Percentiles rank a stretch among this genome's conserved stretches.
Conservation (phyloP, 2,888 invertebrate species). For the Acanthosepion esculentum region DNA sequence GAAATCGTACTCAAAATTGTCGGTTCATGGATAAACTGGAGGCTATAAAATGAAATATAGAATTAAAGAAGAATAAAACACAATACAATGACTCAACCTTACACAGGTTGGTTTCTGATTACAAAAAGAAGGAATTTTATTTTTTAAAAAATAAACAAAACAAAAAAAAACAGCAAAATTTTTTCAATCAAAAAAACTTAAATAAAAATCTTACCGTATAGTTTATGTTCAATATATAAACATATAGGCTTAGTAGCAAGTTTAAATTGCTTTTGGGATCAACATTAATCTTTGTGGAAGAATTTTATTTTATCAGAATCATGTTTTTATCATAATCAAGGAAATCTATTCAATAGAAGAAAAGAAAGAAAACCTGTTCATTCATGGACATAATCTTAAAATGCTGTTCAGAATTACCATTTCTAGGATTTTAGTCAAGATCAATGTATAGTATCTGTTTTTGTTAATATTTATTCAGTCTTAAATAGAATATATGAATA, state of each 20-base stretch:
- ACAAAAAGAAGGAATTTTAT: neutral
- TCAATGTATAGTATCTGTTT: neutral
- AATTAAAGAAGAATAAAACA: neutral
- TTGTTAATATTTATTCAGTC: neutral
- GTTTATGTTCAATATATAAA: neutral
- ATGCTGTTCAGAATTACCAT: neutral
- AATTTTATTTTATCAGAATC: neutral
- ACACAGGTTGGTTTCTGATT: neutral
- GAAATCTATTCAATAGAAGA: neutral
- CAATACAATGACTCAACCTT: neutral
- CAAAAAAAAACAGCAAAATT: neutral
- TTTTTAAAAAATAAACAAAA: neutral
- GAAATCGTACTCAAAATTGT: constrained; percentile 21
- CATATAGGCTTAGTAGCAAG: neutral
- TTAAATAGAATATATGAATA: too few species aligned
- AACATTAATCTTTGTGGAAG: neutral
- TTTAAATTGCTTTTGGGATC: constrained; percentile 1
- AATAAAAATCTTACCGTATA: neutral
- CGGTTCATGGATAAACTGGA: neutral
- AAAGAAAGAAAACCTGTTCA: neutral
- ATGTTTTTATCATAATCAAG: neutral
- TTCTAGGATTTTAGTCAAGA: neutral
- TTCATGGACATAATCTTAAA: neutral
- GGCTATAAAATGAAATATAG: neutral
- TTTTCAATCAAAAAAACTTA: neutral